Base-by-base conservation (phyloP, 2,797 vertebrate species). In the Poeciliopsis presidionis region DNA sequence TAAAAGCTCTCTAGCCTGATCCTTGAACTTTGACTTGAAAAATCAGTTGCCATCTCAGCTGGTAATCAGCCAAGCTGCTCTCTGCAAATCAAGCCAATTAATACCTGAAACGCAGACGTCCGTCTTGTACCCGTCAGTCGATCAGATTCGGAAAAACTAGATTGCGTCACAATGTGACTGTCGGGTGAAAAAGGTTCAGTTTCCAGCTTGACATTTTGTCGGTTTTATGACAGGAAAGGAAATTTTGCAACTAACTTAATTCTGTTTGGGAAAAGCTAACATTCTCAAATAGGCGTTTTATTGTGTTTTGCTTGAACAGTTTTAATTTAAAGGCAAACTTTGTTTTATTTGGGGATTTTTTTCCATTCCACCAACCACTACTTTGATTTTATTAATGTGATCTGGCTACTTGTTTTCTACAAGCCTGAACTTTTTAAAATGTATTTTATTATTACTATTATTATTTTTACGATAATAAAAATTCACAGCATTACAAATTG, bases 51-150 rank as follows among this genome's bases (percentile, higher is more conserved):
- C 22, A 13, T 36, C 3, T 25, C 13, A 14, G 28, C 16, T 43
- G 46, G 20, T 45, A 74, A 74, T 59, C 74, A 65, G 59, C 20
- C 46, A n/a, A 33, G 9, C 28, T 36, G 30, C 20, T 47, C 43
- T 41, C 30, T 67, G 13, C 33, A 67, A 67, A 67, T 76, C 65
- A 76, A 69, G 33, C 28, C 53, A 41, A 53, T 69, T 67, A 36
- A 41, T 43, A 49, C 59, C 47, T 5, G 7, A 28, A 53, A 28
- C 41, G 20, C 47, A 53, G 33, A 25, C 28, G 7, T 28, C 51
- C n/a, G 53, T 18, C 13, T 1, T 46, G 18, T 22, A 13, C 1
- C 16, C 47, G 73, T 20, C 39, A 33, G 28, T 13, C 20, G 9
- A 14, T n/a, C 12, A 57, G 22, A 74, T n/a, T 59, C 8, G 7